Evolutionary conservation across 2,888 invertebrate species (phyloP).

Genomic region (Drosophila nigritarsus): DNA sequence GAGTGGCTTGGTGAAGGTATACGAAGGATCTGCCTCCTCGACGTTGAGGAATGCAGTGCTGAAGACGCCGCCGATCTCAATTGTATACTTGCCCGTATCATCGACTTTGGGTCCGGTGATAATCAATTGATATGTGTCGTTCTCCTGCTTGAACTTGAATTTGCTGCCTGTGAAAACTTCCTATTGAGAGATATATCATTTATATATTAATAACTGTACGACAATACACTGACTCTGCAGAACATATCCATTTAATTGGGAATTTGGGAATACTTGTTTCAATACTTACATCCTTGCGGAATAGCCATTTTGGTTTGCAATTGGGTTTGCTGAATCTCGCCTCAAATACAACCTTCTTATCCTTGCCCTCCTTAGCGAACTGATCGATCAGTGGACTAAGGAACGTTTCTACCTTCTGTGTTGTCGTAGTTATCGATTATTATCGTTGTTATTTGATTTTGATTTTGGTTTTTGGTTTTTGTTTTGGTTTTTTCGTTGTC

Average conservation of each 20-base stretch:
- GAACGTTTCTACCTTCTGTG: conserved; percentile 96
- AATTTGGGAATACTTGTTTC: neutral
- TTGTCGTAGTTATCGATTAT: conserved; percentile 27
- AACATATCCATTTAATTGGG: neutral
- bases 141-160: conserved; percentile 97
- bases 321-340: conserved; percentile 98
- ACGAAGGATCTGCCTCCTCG: conserved; percentile 98
- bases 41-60: conserved; percentile 97
- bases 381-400: conserved; percentile 97
- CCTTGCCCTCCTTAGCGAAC: conserved; percentile 97
- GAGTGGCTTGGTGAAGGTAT: conserved; percentile 95
- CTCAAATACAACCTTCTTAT: conserved; percentile 97
- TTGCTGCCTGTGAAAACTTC: conserved; percentile 98
- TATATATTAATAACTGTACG: neutral
- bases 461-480: neutral
- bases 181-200: conserved; percentile 85
- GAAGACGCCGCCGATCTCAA: conserved; percentile 95
- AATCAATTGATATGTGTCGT: conserved; percentile 95
- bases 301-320: conserved; percentile 95
- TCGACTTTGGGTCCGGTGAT: conserved; percentile 97
- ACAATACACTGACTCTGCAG: neutral
- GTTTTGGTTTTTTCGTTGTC: conserved; percentile 77
- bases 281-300: conserved; percentile 94
- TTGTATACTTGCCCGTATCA: conserved; percentile 98
- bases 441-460: conserved; percentile 24